Evolutionary conservation across 2,797 vertebrate species (phyloP).

Genomic region (Hoplostethus mediterraneus): DNA sequence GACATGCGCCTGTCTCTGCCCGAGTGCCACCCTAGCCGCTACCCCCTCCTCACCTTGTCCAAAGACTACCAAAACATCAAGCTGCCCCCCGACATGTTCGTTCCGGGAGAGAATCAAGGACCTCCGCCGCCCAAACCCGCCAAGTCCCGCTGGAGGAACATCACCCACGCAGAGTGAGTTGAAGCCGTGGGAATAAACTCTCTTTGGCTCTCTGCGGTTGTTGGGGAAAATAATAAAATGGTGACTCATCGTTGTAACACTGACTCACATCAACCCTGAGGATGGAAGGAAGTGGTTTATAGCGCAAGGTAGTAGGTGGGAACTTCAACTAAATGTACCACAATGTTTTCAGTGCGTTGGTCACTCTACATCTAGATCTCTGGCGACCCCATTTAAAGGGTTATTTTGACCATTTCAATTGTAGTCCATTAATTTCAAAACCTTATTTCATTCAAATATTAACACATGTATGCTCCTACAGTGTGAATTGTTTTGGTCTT

Average conservation of each 20-base stretch:
- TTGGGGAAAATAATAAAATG: constrained; percentile 12
- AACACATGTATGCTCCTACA: too few species aligned
- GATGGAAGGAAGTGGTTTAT: constrained; percentile 14
- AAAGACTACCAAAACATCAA: constrained; percentile 94
- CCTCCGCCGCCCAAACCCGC: constrained; percentile 85
- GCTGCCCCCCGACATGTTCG: constrained; percentile 87
- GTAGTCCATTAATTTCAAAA: background rate
- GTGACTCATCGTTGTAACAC: constrained; percentile 47
- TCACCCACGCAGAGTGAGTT: constrained; percentile 94
- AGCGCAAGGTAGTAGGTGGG: constrained; percentile 22
- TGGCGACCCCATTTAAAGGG: background rate
- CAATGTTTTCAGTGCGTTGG: constrained; percentile 4
- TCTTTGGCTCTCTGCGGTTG: constrained; percentile 7
- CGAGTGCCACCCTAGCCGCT: constrained; percentile 97
- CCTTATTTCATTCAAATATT: too few species aligned
- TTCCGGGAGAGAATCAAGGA: constrained; percentile 88
- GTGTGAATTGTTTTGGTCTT: too few species aligned
- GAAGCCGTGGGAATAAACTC: constrained; percentile 22
- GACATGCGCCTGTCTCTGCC: constrained; percentile 96
- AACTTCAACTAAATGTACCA: constrained; percentile 20
- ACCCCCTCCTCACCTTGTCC: constrained; percentile 93
- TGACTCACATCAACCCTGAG: constrained; percentile 27
- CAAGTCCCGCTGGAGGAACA: constrained; percentile 95
- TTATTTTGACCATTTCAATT: constrained; percentile 6
- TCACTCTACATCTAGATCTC: background rate